A percentile compares a stretch with the other conserved stretches of the same genome.
phyloP scores from a whole-genome alignment of 1,140 invertebrate genomes.

The Theocolax elegans region DNA sequence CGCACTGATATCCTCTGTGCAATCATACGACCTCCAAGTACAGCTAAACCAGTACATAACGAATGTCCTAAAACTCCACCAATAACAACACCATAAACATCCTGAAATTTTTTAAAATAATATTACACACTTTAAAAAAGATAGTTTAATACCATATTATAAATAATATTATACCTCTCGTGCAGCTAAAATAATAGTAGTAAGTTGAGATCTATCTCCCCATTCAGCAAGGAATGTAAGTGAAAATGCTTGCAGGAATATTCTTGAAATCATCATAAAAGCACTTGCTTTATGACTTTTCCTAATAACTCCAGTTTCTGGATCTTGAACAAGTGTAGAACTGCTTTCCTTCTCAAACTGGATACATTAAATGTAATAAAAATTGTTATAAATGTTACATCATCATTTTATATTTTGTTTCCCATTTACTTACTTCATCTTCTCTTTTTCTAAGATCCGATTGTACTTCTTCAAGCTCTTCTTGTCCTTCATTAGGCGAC shows the following conservation, averaged over 20 bases:
- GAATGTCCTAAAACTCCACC: conserved; percentile 94
- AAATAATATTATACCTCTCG: conserved; percentile 73
- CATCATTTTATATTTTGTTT: conserved; percentile 15
- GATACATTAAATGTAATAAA: conserved; percentile 36
- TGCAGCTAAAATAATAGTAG: conserved; percentile 95
- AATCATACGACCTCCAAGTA: conserved; percentile 94
- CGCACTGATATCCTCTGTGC: conserved; percentile 95
- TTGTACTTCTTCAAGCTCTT: conserved; percentile 98
- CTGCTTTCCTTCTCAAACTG: conserved; percentile 66
- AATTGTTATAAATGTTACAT: not conserved
- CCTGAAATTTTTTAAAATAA: conserved; percentile 68
- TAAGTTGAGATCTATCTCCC: conserved; percentile 97
- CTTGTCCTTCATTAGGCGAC: conserved; percentile 93
- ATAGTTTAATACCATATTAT: conserved; percentile 3
- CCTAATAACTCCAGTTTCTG: conserved; percentile 70
- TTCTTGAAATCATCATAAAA: conserved; percentile 77
- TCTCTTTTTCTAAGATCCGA: conserved; percentile 91
- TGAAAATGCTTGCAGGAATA: conserved; percentile 92
- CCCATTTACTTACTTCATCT: conserved; percentile 75
- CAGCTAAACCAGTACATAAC: conserved; percentile 95
- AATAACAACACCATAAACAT: conserved; percentile 91
- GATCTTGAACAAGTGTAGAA: conserved; percentile 66
- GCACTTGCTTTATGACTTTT: conserved; percentile 67
- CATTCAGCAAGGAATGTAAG: conserved; percentile 98
- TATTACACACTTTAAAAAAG: too few relatives aligned